phyloP scores from a whole-genome alignment of 1,140 invertebrate species.

The Atopsyche davidsoni region DNA sequence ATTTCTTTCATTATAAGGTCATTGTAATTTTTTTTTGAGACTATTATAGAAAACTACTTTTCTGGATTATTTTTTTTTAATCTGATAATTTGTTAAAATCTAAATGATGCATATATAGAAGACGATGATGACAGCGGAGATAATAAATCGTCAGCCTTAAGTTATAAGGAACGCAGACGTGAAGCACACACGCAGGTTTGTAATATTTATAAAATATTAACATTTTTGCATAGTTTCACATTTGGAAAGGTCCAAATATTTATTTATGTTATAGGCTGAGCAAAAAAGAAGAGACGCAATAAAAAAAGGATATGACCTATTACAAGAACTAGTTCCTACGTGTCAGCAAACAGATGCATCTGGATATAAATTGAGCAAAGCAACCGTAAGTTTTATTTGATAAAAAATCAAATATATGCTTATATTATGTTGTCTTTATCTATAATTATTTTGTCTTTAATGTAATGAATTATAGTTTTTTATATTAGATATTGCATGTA shows the following conservation, averaged over 20 bases:
- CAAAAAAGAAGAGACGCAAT: slow-evolving; percentile 96
- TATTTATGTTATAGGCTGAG: slow-evolving; percentile 59
- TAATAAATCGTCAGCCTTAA: slow-evolving; percentile 69
- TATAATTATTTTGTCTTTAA: neutral
- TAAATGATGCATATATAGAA: too few species aligned
- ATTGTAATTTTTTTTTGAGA: too few species aligned
- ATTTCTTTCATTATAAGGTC: too few species aligned
- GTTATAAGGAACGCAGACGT: slow-evolving; percentile 87
- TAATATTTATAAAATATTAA: neutral
- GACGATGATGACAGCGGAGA: slow-evolving; percentile 82
- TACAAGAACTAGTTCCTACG: slow-evolving; percentile 88
- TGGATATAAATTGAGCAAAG: slow-evolving; percentile 93
- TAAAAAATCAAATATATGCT: neutral
- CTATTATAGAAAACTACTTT: too few species aligned
- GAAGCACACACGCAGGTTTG: slow-evolving; percentile 85
- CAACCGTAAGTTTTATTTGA: slow-evolving; percentile 55
- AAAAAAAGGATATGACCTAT: slow-evolving; percentile 88
- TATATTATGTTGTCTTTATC: neutral
- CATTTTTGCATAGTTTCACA: too few species aligned
- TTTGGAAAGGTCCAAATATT: neutral
- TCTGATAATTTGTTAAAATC: too few species aligned
- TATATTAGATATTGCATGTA: slow-evolving; percentile 9
- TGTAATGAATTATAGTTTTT: neutral
- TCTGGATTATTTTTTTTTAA: too few species aligned
- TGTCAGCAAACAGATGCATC: slow-evolving; percentile 83